phyloP scores from a whole-genome alignment of 2,797 vertebrate species.

The Microtus obscurus region DNA sequence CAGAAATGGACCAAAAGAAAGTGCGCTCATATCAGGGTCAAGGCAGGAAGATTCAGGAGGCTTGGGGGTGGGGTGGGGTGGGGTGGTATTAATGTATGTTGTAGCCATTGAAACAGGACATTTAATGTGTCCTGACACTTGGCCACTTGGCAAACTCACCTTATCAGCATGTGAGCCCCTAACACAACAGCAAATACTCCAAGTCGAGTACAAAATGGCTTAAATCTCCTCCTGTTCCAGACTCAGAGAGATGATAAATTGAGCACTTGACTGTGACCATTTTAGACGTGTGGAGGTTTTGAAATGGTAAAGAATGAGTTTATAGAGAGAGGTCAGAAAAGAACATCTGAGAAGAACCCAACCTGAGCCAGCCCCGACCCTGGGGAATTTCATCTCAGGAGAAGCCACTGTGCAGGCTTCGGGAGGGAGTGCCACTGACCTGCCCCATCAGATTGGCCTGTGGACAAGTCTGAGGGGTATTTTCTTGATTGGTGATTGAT shows the following conservation, averaged over 20 bases:
- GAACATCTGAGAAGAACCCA: background rate
- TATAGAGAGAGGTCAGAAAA: background rate
- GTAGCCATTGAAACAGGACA: rapidly evolving
- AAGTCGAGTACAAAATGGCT: background rate
- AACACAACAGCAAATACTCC: background rate
- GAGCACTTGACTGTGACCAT: background rate
- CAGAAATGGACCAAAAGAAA: too few relatives aligned
- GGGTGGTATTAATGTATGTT: background rate
- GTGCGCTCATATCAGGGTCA: rapidly evolving
- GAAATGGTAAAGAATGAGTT: background rate
- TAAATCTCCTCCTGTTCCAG: background rate
- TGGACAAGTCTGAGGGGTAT: background rate
- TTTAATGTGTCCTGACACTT: background rate
- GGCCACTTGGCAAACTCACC: background rate
- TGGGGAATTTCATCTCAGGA: background rate
- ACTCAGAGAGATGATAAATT: background rate
- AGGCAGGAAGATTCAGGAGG: background rate
- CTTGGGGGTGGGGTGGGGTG: background rate
- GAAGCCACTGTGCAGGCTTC: background rate
- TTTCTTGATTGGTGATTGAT: background rate
- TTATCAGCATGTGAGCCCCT: background rate
- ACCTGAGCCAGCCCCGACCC: background rate
- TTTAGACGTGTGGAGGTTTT: rapidly evolving
- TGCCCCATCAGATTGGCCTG: background rate
- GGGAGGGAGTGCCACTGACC: background rate